A percentile compares a stretch with the other conserved stretches of the same genome.
Conservation (phyloP, 92 coral and sea anemone genomes). For the Umimayanthus kanabou region DNA sequence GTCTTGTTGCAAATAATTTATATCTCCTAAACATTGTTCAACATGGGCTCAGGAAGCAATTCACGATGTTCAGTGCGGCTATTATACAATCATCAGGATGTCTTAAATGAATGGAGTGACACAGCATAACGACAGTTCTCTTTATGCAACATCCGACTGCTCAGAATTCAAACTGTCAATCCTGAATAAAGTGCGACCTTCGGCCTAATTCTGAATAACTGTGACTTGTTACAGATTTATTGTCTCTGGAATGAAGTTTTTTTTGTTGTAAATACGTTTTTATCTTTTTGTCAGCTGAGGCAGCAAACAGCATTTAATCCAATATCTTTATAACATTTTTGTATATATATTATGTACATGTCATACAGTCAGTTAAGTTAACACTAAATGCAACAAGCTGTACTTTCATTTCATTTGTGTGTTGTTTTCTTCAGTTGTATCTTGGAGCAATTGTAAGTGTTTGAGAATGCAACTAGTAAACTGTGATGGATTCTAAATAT, state of each 20-base stretch:
- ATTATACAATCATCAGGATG: too few species aligned
- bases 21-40: not conserved
- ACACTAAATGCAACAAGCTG: not conserved
- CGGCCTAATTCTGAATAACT: too few species aligned
- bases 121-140: not conserved
- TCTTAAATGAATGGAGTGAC: not conserved
- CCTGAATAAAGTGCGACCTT: not conserved
- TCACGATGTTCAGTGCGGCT: not conserved
- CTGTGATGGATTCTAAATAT: too few species aligned
- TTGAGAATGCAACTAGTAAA: not conserved
- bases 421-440: too few species aligned
- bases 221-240: not conserved
- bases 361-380: not conserved
- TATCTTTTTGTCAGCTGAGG: not conserved
- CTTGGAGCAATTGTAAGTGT: too few species aligned
- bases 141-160: not conserved
- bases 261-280: not conserved
- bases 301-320: not conserved
- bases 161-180: not conserved
- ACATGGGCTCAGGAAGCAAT: too few species aligned
- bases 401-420: too few species aligned
- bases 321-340: too few species aligned
- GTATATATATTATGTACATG: too few species aligned
- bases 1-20: constrained; percentile 10
- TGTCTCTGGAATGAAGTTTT: not conserved